phyloP scores from a whole-genome alignment of 2,888 invertebrate species.

The Cerastis leucographa region DNA sequence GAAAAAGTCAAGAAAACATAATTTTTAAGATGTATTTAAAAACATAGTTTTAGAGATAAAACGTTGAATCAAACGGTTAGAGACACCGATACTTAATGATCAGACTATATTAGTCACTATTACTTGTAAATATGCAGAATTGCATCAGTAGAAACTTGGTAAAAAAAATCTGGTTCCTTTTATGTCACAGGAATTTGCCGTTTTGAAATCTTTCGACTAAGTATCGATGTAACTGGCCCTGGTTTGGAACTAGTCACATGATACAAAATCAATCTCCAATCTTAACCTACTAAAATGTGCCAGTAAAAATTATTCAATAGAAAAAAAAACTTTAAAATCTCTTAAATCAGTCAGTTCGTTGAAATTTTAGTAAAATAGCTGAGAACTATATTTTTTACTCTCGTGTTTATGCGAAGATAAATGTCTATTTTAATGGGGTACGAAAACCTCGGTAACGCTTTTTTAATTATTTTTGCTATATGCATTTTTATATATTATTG shows the following conservation, averaged over 20 bases:
- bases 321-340: constrained; percentile 21
- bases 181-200: constrained; percentile 19
- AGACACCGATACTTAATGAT: constrained; percentile 47
- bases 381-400: constrained; percentile 84
- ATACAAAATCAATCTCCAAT: constrained; percentile 15
- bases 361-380: constrained; percentile 63
- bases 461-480: constrained; percentile 86
- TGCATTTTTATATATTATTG: constrained; percentile 73
- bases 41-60: constrained; percentile 62
- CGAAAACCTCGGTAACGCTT: constrained; percentile 67
- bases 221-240: constrained; percentile 49
- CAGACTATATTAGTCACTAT: constrained; percentile 28
- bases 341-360: constrained; percentile 28
- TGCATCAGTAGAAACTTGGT: constrained; percentile 41
- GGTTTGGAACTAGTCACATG: constrained; percentile 26
- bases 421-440: constrained; percentile 67
- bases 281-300: constrained; percentile 21
- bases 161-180: constrained; percentile 38
- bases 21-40: constrained; percentile 64
- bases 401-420: constrained; percentile 75
- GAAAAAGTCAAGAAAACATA: constrained; percentile 75
- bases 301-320: constrained; percentile 38
- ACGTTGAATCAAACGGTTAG: constrained; percentile 28
- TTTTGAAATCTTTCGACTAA: constrained; percentile 30
- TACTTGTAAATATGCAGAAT: constrained; percentile 52